Evolutionary conservation across 2,888 invertebrate genomes (phyloP), one percentile per base, ranked within the genome.

Genomic region (Aplocera efformata): DNA sequence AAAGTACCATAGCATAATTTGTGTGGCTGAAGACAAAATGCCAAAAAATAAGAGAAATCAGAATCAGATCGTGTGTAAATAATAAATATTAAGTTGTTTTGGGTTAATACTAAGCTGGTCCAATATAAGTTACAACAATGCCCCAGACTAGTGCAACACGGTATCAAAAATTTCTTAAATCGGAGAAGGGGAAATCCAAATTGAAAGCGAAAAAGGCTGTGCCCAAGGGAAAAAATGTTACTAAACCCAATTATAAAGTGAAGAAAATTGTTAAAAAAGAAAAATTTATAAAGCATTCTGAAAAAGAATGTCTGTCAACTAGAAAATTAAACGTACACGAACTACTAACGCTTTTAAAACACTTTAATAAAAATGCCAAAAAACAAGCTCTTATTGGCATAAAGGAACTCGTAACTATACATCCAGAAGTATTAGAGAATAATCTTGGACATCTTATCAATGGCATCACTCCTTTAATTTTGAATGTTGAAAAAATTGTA

Each of bases 131-230:
- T 31, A 42, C 10, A 7, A 52, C 48, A 50, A 86, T 88, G 88
- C 79, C 84, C 43, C 72, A 88, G 66, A 81, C 80, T 10, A 86
- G 86, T n/a, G 84, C 85, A 40, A 88, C 89, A 4, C 72, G 90
- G 11, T 93, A 94, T 65, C 92, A 94, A 67, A 96, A 95, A 65
- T 91, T 92, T 58, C 78, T 95, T 2, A 94, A 94, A 57, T 91
- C 93, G 0, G 97, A 98, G 73, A 97, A 96, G 68, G 91, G 95
- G 0, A 98, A 98, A 89, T 93, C 95, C 0, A 96, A 98, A 72
- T 76, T 98, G 21, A 98, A 97, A 80, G 90, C 92, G 10, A 93
- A 94, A 42, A 91, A 94, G 74, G 91, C 92, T 64, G 76, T 98
- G 34, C 94, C 95, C 0, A 97, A 96, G 85, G 96, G 96, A 5